Base-by-base conservation (phyloP, 1,140 invertebrate genomes). In the Subanguina moxae region DNA sequence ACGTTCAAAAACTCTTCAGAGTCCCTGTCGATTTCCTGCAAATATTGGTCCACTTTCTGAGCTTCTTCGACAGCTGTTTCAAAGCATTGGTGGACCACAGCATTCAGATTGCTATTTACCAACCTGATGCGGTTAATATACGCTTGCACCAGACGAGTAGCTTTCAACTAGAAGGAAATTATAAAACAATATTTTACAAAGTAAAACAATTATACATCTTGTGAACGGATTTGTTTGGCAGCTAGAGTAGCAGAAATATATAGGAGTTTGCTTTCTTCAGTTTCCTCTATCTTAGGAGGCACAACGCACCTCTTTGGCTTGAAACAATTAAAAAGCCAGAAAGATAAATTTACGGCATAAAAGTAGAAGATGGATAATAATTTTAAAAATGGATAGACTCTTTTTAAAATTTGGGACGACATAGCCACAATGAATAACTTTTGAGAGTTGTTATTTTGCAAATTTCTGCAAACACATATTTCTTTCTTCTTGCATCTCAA, bases 1-100 rank as follows among this genome's bases (percentile, higher is more conserved):
- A 83, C 63, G 52, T 73, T 72, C 5, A 61, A 57, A 21, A 65
- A 74, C 43, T 76, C 74, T 15, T 69, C 70, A 7, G 71, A 64
- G 27, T 76, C 46, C 32, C 45, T 32, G 28, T 74, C 72, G 13
- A 76, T 19, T 1, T 45, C 17, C 30, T 46, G 38, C 25, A 76
- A 38, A 46, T 69, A 78, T 7, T 71, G 48, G 52, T 76, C 74
- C 3, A 78, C 42, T 28, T 70, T 57, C 42, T 73, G 11, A 0
- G 74, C 74, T 11, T 11, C 52, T 45, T 45, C 42, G 1, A 52
- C 23, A n/a, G 74, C 74, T 1, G 57, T n/a, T 9, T 25, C 42
- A 64, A 74, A 75, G 57, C 68, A 68, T 9, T 65, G 30, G 28
- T 52, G 45, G 3, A 75, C 75, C 32, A 75, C 61, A 1, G 74